Evolutionary conservation across 2,888 invertebrate genomes (phyloP).

Genomic region (Corbicula japonica): DNA sequence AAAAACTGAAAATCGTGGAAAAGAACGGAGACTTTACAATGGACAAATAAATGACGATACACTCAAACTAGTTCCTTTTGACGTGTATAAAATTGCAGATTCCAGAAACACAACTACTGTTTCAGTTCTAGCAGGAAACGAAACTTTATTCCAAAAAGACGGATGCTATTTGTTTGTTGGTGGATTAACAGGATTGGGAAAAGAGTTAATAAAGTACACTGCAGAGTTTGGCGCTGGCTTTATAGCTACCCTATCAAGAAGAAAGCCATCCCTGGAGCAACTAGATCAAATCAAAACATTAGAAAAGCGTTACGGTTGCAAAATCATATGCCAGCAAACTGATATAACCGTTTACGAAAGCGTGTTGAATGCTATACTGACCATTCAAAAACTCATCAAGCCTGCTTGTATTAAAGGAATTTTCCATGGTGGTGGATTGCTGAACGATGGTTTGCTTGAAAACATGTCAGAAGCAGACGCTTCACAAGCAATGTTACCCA

Average conservation of each 20-base stretch:
- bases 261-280: conserved; percentile 38
- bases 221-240: conserved; percentile 67
- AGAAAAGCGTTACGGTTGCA: conserved; percentile 32
- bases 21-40: not conserved
- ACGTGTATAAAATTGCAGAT: not conserved
- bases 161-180: conserved; percentile 69
- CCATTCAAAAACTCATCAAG: conserved; percentile 32
- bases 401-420: conserved; percentile 58
- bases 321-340: conserved; percentile 54
- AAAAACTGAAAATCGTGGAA: not conserved
- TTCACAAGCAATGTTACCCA: conserved; percentile 43
- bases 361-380: conserved; percentile 52
- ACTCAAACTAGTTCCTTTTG: no score
- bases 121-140: not conserved
- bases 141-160: conserved; percentile 63
- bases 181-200: conserved; percentile 72
- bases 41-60: not conserved
- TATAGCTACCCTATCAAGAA: conserved; percentile 63
- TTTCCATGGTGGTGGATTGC: conserved; percentile 67
- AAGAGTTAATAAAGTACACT: conserved; percentile 63
- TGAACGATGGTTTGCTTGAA: conserved; percentile 40
- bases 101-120: not conserved
- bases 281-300: conserved; percentile 46
- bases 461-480: conserved; percentile 51
- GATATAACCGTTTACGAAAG: conserved; percentile 62